phyloP scores from a whole-genome alignment of 2,797 vertebrate species.

The Artibeus jamaicensis region DNA sequence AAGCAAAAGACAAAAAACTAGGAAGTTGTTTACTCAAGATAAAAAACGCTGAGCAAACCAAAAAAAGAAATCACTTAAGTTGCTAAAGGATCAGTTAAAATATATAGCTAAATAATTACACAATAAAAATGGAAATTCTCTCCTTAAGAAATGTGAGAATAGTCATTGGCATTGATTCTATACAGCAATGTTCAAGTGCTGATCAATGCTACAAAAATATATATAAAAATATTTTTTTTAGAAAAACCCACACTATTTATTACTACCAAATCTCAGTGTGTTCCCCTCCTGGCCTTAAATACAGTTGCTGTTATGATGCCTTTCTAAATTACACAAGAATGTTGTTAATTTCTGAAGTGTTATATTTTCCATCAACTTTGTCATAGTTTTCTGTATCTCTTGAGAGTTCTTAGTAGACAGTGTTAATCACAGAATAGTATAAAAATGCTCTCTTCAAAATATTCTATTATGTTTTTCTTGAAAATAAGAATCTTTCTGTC shows the following conservation, averaged over 20 bases:
- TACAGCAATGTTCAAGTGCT: background rate
- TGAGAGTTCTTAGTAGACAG: background rate
- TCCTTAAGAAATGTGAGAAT: background rate
- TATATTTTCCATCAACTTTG: background rate
- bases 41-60: background rate
- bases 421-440: background rate
- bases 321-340: background rate
- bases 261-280: background rate
- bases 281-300: background rate
- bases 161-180: background rate
- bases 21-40: background rate
- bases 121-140: background rate
- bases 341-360: background rate
- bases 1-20: background rate
- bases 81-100: background rate
- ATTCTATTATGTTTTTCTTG: background rate
- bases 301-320: background rate
- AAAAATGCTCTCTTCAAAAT: background rate
- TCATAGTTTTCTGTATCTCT: background rate
- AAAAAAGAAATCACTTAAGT: background rate
- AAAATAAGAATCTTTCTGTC: background rate
- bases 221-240: background rate
- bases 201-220: background rate
- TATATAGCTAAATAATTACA: background rate
- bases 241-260: background rate